Evolutionary conservation across 2,113 vertebrate genomes (phyloP).

Genomic region (Irena cyanogastra): DNA sequence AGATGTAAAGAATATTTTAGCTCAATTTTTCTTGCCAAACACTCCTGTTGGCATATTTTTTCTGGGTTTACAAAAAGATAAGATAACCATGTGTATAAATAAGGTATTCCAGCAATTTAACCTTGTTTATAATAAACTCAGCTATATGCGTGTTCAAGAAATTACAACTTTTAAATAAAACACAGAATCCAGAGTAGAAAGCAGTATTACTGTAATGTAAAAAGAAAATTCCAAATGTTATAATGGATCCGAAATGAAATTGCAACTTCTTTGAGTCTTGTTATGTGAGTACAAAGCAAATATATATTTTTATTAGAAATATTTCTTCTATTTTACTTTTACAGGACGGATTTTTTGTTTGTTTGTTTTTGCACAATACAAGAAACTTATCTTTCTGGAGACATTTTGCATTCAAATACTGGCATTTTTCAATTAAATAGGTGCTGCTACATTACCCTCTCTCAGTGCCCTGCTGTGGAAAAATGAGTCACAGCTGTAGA

Average conservation of each 20-base stretch:
- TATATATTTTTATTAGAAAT: neutral
- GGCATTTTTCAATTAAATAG: neutral
- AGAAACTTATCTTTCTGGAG: neutral
- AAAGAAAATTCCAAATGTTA: neutral
- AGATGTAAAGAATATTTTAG: neutral
- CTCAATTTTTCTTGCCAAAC: neutral
- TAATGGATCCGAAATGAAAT: neutral
- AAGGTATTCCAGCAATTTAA: neutral
- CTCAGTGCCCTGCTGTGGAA: neutral
- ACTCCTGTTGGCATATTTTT: neutral
- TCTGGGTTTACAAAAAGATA: neutral
- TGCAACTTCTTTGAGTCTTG: neutral
- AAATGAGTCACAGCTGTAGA: neutral
- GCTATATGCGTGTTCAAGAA: neutral
- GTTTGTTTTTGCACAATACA: neutral
- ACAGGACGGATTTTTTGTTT: rapidly evolving
- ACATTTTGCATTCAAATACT: neutral
- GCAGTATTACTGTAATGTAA: neutral
- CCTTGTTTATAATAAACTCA: neutral
- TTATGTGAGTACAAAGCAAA: neutral
- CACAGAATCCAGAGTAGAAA: neutral
- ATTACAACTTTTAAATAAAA: neutral
- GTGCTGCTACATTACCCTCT: neutral
- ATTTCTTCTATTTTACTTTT: neutral
- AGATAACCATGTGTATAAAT: neutral